Percentiles rank a stretch among this genome's conserved stretches.
Conservation (phyloP, 2,888 invertebrate species). For the Hanleya hanleyi region DNA sequence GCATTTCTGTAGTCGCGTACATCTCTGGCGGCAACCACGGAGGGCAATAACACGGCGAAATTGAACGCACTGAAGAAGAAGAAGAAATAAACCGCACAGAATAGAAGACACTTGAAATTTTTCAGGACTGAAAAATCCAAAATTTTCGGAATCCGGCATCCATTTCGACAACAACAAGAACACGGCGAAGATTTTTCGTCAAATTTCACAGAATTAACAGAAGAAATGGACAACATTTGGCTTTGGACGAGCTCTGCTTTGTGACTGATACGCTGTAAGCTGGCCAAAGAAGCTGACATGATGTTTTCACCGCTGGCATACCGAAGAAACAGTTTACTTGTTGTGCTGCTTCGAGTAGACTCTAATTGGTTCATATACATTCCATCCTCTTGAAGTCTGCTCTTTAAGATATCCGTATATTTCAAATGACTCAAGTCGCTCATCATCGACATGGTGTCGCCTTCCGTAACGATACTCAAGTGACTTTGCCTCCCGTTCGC, state of each 20-base stretch:
- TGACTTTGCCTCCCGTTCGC: too few relatives aligned
- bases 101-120: not conserved
- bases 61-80: not conserved
- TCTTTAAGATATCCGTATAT: not conserved
- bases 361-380: not conserved
- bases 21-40: not conserved
- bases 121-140: slow-evolving; percentile 1
- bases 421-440: not conserved
- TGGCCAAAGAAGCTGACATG: not conserved
- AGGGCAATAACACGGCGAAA: not conserved
- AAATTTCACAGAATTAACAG: not conserved
- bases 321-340: not conserved
- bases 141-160: not conserved
- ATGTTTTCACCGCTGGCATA: not conserved
- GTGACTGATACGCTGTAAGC: not conserved
- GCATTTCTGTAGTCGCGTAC: not conserved
- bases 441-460: not conserved
- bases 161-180: not conserved
- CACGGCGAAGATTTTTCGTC: not conserved
- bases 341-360: not conserved
- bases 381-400: not conserved
- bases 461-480: not conserved
- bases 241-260: not conserved
- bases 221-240: not conserved
- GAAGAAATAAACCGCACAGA: not conserved